phyloP scores from a whole-genome alignment of 1,140 invertebrate genomes.

The Bombus vancouverensis region DNA sequence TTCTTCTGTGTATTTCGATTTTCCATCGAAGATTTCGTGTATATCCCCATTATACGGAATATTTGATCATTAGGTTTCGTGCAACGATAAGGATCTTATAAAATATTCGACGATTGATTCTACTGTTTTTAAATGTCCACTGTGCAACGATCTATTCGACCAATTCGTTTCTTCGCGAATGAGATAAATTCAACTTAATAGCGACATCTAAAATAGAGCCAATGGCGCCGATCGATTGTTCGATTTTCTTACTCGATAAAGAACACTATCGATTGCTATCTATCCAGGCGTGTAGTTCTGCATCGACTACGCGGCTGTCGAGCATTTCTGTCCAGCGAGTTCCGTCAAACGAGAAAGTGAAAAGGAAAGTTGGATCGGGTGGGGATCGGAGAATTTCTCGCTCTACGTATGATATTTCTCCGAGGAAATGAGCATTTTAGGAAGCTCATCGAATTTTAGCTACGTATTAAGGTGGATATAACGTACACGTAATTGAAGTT shows the following conservation, averaged over 20 bases:
- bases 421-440: not conserved
- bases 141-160: not conserved
- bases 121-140: not conserved
- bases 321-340: not conserved
- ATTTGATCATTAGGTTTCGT: not conserved
- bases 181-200: no score
- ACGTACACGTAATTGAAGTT: no score
- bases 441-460: no score
- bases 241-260: not conserved
- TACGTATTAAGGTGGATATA: no score
- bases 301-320: not conserved
- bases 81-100: not conserved
- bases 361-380: conserved; percentile 23
- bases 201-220: no score
- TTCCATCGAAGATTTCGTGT: conserved; percentile 19
- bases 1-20: conserved; percentile 25
- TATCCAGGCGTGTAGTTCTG: not conserved
- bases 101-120: not conserved
- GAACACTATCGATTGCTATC: not conserved
- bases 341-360: conserved; percentile 31
- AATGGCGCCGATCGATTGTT: not conserved
- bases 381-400: conserved; percentile 16
- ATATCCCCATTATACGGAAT: conserved; percentile 27
- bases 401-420: not conserved
- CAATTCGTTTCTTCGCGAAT: not conserved